These are phyloP conservation scores for Corydoras maculifer DNA, from an alignment of 2,113 vertebrate genomes.

Conservation along the genomic window DNA sequence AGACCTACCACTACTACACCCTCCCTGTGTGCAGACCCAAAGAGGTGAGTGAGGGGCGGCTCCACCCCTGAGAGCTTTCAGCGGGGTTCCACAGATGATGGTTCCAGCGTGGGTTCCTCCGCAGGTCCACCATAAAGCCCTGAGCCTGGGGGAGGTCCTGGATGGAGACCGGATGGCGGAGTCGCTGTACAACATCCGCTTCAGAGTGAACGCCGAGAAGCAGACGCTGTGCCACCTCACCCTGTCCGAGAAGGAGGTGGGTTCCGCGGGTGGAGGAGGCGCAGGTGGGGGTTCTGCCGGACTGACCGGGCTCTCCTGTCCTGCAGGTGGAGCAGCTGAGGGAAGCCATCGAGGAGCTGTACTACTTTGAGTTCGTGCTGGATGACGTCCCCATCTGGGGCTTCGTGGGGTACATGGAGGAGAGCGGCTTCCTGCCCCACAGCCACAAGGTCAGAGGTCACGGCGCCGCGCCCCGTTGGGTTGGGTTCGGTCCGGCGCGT, in stretches of 20 bases:
- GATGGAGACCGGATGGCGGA: slow-evolving; percentile 89
- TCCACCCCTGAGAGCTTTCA: background rate
- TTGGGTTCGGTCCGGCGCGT: background rate
- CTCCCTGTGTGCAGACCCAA: slow-evolving; percentile 83
- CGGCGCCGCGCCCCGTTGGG: background rate
- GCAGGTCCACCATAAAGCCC: slow-evolving; percentile 79
- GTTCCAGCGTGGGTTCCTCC: background rate
- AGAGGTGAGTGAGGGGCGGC: slow-evolving; percentile 60
- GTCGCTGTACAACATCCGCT: slow-evolving; percentile 77
- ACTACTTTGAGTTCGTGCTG: slow-evolving; percentile 90
- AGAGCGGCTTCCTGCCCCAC: slow-evolving; percentile 85
- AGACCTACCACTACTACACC: slow-evolving; percentile 90
- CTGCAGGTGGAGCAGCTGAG: slow-evolving; percentile 76
- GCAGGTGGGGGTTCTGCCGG: background rate
- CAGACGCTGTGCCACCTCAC: slow-evolving; percentile 72
- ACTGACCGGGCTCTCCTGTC: background rate
- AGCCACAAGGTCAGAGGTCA: slow-evolving; percentile 69
- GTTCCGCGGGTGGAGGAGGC: background rate
- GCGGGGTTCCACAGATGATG: background rate
- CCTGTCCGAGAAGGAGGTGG: slow-evolving; percentile 68
- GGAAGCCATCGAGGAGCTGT: slow-evolving; percentile 84
- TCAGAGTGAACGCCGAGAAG: slow-evolving; percentile 71
- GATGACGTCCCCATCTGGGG: slow-evolving; percentile 86
- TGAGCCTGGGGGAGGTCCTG: slow-evolving; percentile 83
- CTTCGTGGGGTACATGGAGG: slow-evolving; percentile 88